A percentile compares a stretch with the other conserved stretches of the same genome.
phyloP scores from a whole-genome alignment of 2,888 invertebrate genomes.

The Craniophora ligustri region DNA sequence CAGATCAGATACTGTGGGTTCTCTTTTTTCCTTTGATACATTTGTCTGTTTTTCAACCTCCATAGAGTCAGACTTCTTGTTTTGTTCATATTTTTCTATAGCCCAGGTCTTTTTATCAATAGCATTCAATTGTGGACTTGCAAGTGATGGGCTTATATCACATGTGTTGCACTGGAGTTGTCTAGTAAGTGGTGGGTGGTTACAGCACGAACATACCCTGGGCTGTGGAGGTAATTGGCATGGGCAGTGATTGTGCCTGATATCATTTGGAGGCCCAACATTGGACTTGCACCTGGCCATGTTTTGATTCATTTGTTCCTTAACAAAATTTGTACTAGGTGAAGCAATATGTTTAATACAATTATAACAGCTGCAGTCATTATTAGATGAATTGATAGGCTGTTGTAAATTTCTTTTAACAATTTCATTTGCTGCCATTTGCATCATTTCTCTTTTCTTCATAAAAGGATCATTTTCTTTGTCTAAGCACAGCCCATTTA shows the following conservation, averaged over 20 bases:
- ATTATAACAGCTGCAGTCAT: conserved; percentile 72
- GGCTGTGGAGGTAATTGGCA: conserved; percentile 47
- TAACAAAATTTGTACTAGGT: conserved; percentile 1
- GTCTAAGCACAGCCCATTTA: conserved; percentile 62
- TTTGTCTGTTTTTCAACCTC: conserved; percentile 73
- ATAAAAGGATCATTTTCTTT: conserved; percentile 74
- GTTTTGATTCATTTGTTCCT: not conserved
- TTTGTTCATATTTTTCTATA: conserved; percentile 76
- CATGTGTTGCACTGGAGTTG: conserved; percentile 45
- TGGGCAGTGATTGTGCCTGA: conserved; percentile 31
- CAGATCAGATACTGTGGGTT: conserved; percentile 89
- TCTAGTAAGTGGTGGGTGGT: conserved; percentile 20
- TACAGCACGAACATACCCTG: conserved; percentile 50
- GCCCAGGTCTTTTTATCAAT: conserved; percentile 78
- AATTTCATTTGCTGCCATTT: conserved; percentile 31
- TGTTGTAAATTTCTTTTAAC: conserved; percentile 7
- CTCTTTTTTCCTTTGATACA: conserved; percentile 76
- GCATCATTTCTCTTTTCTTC: conserved; percentile 67
- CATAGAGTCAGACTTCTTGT: conserved; percentile 60
- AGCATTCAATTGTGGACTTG: conserved; percentile 60
- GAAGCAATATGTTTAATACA: conserved; percentile 58
- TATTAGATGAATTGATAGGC: conserved; percentile 16
- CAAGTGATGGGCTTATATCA: conserved; percentile 25
- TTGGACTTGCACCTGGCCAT: conserved; percentile 2
- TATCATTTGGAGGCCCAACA: conserved; percentile 22